Percentiles rank a stretch among this genome's conserved stretches.
These are phyloP conservation scores for Brotula barbata DNA, from an alignment of 2,797 vertebrate species.

Conservation along the genomic window DNA sequence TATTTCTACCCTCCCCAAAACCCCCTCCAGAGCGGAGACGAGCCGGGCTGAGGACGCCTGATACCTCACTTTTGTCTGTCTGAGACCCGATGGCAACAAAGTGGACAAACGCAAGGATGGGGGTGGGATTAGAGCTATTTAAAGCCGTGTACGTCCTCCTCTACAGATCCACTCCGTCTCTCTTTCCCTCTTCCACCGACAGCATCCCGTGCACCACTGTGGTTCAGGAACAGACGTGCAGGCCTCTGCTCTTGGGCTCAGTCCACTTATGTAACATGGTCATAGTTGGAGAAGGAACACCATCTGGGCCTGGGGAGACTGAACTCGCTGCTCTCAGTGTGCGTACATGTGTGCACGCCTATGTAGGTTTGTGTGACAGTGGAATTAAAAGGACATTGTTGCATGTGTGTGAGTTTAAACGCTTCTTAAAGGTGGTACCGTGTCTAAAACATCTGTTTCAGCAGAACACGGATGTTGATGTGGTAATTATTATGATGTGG, in stretches of 20 bases:
- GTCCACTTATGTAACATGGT: constrained; percentile 72
- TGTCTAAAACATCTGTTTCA: too few species aligned
- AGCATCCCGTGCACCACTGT: constrained; percentile 41
- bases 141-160: constrained; percentile 69
- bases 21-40: constrained; percentile 20
- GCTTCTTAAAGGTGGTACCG: neutral
- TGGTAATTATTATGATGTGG: neutral
- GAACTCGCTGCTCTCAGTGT: constrained; percentile 57
- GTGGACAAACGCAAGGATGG: constrained; percentile 62
- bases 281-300: constrained; percentile 65
- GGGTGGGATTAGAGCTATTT: constrained; percentile 77
- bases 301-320: constrained; percentile 71
- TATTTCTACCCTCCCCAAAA: constrained; percentile 37
- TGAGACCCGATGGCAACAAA: constrained; percentile 64
- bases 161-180: constrained; percentile 46
- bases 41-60: constrained; percentile 40
- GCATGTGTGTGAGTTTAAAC: constrained; percentile 5
- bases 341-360: constrained; percentile 24
- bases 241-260: constrained; percentile 60
- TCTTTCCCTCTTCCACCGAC: constrained; percentile 36
- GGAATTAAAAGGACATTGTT: constrained; percentile 17
- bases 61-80: constrained; percentile 48
- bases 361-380: constrained; percentile 31
- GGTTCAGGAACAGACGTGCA: constrained; percentile 45
- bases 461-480: too few species aligned